Evolutionary conservation across 1,140 invertebrate genomes (phyloP), one percentile per base, ranked within the genome.

Genomic region (Leguminivora glycinivorella): DNA sequence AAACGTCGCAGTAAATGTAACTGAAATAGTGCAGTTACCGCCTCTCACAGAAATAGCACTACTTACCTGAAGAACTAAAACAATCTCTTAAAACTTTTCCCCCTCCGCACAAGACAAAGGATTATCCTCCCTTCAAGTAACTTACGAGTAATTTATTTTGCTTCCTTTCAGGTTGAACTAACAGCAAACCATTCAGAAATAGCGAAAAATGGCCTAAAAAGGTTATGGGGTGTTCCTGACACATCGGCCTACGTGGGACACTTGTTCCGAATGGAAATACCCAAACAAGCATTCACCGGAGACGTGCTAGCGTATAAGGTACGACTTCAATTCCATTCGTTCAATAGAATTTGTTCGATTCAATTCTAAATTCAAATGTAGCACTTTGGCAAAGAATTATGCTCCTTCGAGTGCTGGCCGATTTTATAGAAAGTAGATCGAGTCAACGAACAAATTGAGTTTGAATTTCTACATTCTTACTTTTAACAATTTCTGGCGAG

Each of bases 211-310:
- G 91, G 86, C 88, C 88, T 92, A 87, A 88, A 80, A 81, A 82
- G 90, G 73, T 85, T 92, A 82, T 92, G 92, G 92, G 91, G 92
- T 77, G 91, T 92, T 72, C 89, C 92, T 56, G 91, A 92, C 71
- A 92, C 91, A 81, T 89, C 89, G 81, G 92, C 92, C 84, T 92
- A 92, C 75, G 88, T 92, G 31, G 91, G 90, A 68, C 89, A 90
- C 71, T 79, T 92, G 63, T 92, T 92, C 79, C 86, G 90, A 38
- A 89, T 92, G 83, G 89, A 91, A 79, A 92, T 92, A 77, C 90
- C 91, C n/a, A 92, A 92, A 74, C 88, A 92, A 82, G 92, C 91
- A 3, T 92, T 92, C 72, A 84, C 90, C 19, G 92, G 90, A 72
- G 87, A 91, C 76, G 89, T 92, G 52, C 73, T 85, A 75, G 83